Evolutionary conservation across 2,113 vertebrate species (phyloP).

Genomic region (Pionites leucogaster): DNA sequence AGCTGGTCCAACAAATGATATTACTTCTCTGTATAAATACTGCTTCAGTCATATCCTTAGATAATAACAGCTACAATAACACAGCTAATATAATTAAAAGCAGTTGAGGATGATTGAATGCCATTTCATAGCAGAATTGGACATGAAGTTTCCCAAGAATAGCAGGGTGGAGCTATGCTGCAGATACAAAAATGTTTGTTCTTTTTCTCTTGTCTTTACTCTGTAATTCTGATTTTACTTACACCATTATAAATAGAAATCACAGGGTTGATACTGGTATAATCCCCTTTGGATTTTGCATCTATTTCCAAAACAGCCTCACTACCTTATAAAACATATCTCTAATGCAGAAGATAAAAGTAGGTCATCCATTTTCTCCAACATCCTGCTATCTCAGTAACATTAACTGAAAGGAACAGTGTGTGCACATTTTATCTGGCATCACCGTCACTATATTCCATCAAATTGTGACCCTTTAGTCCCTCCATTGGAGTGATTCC

Average conservation of each 20-base stretch:
- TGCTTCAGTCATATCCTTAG: conserved; percentile 12
- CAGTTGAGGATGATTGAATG: conserved; percentile 22
- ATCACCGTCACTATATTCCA: background rate
- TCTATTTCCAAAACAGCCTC: background rate
- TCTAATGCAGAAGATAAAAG: conserved; percentile 38
- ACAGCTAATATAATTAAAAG: conserved; percentile 45
- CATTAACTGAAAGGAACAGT: conserved; percentile 28
- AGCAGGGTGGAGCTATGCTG: conserved; percentile 7
- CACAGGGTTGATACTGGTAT: background rate
- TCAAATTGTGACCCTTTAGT: conserved; percentile 41
- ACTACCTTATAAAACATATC: background rate
- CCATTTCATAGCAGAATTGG: background rate
- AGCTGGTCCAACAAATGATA: background rate
- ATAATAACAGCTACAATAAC: conserved; percentile 50
- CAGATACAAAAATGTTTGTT: background rate
- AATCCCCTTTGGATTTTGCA: background rate
- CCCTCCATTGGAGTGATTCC: background rate
- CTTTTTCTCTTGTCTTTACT: background rate
- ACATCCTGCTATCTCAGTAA: background rate
- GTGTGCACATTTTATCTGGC: background rate
- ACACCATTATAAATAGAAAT: background rate
- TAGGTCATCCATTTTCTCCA: conserved; percentile 59
- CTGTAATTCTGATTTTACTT: background rate
- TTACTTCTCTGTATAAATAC: background rate
- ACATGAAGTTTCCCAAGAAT: conserved; percentile 14